These are phyloP conservation scores for Syngnathus rostellatus DNA, from an alignment of 2,797 vertebrate species.

Conservation along the genomic window DNA sequence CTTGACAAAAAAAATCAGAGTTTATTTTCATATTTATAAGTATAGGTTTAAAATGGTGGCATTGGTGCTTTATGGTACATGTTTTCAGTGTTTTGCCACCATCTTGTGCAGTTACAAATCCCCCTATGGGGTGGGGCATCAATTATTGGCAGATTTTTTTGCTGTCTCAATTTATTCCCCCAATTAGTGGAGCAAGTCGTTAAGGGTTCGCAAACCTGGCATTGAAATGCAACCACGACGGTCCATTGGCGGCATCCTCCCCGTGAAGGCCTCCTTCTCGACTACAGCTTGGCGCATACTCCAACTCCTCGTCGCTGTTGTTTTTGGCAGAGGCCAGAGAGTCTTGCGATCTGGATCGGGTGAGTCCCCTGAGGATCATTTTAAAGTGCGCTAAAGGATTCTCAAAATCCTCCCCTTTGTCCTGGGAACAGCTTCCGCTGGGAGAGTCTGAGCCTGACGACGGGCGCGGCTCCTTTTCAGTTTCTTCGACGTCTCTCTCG, in stretches of 20 bases:
- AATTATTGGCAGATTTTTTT: not conserved
- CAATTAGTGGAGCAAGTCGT: not conserved
- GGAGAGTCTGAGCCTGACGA: constrained; percentile 1
- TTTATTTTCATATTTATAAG: too few relatives aligned
- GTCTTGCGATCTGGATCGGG: constrained; percentile 47
- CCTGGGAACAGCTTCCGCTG: constrained; percentile 25
- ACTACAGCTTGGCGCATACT: constrained; percentile 3
- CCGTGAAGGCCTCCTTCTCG: constrained; percentile 20
- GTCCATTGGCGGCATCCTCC: constrained; percentile 22
- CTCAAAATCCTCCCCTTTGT: constrained; percentile 45
- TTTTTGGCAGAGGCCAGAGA: constrained; percentile 41
- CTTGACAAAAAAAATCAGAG: not conserved
- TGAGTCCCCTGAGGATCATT: constrained; percentile 44
- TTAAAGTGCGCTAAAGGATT: constrained; percentile 50
- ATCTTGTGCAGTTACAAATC: too few relatives aligned
- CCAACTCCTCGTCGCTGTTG: constrained; percentile 21
- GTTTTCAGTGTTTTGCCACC: too few relatives aligned
- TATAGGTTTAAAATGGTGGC: too few relatives aligned
- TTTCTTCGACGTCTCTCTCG: constrained; percentile 12
- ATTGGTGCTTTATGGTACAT: too few relatives aligned
- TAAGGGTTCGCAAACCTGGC: constrained; percentile 3
- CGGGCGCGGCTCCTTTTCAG: constrained; percentile 14
- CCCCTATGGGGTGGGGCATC: too few relatives aligned
- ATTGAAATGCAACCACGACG: constrained; percentile 11
- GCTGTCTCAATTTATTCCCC: not conserved